Base-by-base conservation (phyloP, 2,888 invertebrate genomes). In the Diplolepis rosae region DNA sequence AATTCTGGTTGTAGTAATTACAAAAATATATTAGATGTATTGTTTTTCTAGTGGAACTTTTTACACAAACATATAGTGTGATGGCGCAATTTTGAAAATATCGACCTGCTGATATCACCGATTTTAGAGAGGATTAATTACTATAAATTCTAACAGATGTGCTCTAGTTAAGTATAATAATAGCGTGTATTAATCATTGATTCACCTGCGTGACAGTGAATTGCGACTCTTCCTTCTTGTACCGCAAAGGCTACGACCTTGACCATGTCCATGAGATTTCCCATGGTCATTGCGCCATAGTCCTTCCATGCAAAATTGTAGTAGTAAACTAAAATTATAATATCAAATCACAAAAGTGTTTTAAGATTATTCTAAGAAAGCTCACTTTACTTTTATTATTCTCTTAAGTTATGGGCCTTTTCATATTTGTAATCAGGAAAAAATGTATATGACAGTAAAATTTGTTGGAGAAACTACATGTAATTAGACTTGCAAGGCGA, bases 241-340 rank as follows among this genome's bases (percentile, higher is more conserved):
- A 95, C 89, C 0, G 95, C 94, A 88, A 96, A 97, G 42, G 95
- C 94, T 83, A 96, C 90, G 7, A 96, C 96, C 90, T 96, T 96
- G n/a, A 96, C 94, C 93, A 96, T 96, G 85, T 96, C 95, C 77
- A 96, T 89, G n/a, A 97, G 90, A 5, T 93, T 93, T 52, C 92
- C 91, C 79, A 95, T 90, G 2, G 94, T 93, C 0, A 95, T 94
- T 71, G 95, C 94, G 0, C 95, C 95, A 87, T 96, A 96, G 88
- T 97, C 96, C 42, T 93, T 93, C 94, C 95, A 95, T 2, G 94
- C 94, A 87, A 95, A 97, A 90, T 97, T 97, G 91, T 96, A 97
- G 89, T 95, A 96, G 89, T 93, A 96, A 76, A 96, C 96, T 96
- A 91, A 30, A 89, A 89, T 75, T 66, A 32, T n/a, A n/a, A n/a